A percentile compares a stretch with the other conserved stretches of the same genome.
phyloP scores from a whole-genome alignment of 2,888 invertebrate genomes.

The Trimorus sp. region DNA sequence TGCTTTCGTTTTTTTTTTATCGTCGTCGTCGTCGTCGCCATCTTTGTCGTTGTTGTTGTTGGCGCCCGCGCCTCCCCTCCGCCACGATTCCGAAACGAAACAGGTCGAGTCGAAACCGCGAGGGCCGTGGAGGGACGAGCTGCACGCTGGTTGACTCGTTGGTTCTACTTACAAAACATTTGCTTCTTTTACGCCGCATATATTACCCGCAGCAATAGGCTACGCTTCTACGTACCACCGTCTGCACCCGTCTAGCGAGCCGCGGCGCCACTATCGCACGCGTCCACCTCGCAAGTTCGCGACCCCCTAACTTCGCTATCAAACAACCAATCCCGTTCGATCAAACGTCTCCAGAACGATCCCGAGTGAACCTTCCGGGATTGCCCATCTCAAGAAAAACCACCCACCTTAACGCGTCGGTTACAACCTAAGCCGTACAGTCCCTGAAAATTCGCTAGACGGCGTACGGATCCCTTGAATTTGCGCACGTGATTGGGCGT shows the following conservation, averaged over 20 bases:
- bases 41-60: conserved; percentile 24
- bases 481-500: conserved; percentile 81
- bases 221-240: conserved; percentile 76
- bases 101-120: conserved; percentile 69
- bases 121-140: conserved; percentile 78
- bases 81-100: conserved; percentile 73
- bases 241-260: conserved; percentile 80
- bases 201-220: conserved; percentile 78
- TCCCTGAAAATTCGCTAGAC: conserved; percentile 74
- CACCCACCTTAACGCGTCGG: not conserved
- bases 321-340: not conserved
- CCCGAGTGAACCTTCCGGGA: not conserved
- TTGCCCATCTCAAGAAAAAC: not conserved
- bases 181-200: conserved; percentile 79
- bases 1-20: not conserved
- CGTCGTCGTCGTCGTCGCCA: not conserved
- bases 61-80: conserved; percentile 62
- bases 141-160: conserved; percentile 81
- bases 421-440: not conserved
- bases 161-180: conserved; percentile 79
- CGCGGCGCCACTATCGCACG: conserved; percentile 61
- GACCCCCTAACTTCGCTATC: conserved; percentile 5
- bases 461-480: conserved; percentile 75
- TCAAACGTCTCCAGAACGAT: not conserved
- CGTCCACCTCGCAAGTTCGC: conserved; percentile 20